Evolutionary conservation across 2,113 vertebrate genomes (phyloP), one percentile per base, ranked within the genome.

Genomic region (Pithys albifrons): DNA sequence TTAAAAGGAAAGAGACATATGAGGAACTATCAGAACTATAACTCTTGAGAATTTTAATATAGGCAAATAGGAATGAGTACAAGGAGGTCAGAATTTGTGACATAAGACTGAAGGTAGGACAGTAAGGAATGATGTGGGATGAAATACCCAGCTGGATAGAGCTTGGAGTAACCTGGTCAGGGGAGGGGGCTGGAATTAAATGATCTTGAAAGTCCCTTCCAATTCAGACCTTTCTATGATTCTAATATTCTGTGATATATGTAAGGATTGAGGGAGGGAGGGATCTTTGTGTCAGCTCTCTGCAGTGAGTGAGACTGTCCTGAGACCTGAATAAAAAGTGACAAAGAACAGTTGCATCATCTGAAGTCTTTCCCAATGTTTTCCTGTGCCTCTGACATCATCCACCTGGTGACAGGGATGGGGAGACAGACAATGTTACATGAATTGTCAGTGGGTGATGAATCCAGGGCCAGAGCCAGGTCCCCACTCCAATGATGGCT

Each of bases 391-490:
- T 69, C 51, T 95, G 78, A 55, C 48, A 51, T 92, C 73, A 89
- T 29, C 41, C 2, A 0, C 19, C 31, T 24, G 14, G 29, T 24
- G 31, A 77, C 29, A 67, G 57, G 29, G 24, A 70, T 41, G 33
- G 25, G 12, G 35, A 59, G 37, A 84, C 1, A 1, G 19, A 39
- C 35, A 64, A 72, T 2, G 2, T 66, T 46, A 22, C 0, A 0
- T 59, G 65, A 73, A 20, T 39, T 17, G 13, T 20, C 62, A 69
- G 33, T 4, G 16, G 62, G 14, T 1, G 14, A 61, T 0, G 0
- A 59, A 61, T 20, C 37, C 71, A 39, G 13, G 5, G 18, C 22
- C 61, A 82, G 17, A 15, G 3, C 29, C 15, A 43, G 4, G 37
- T 39, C 18, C 29, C 37, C 51, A 14, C 12, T 43, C 64, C 27